Evolutionary conservation across 37 sponge, comb jelly and placozoan genomes (phyloP), one percentile per base, ranked within the genome.

Genomic region (Haliclona indistincta): DNA sequence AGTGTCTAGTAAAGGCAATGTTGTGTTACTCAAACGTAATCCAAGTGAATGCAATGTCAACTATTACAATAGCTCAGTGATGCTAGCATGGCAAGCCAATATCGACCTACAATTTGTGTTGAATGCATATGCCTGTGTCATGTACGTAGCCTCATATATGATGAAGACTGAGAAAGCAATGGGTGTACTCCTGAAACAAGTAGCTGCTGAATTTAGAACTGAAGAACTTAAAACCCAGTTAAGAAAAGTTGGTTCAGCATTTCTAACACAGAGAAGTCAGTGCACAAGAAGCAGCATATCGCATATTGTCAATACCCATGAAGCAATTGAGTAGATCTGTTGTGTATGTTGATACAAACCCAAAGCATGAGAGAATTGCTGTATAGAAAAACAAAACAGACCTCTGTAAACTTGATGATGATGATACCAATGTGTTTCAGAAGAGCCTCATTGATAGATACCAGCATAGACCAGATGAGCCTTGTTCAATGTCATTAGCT

Each of bases 71-170:
- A 26, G 43, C 19, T 23, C 26, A 28, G 47, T 68, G 2, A 43
- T 44, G 63, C 25, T 28, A 26, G 45, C 26, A 22, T 68, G 70
- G 70, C 19, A 6, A 43, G 70, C 47, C 25, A 71, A 71, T 49
- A 71, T 71, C 15, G 73, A 71, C 26, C 25, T 71, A 19, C 55
- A 71, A 11, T 52, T 25, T 47, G 54, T 71, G 22, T 22, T 71
- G 25, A 47, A 49, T 71, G 53, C 73, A 29, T 54, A 71, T 71
- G 54, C 73, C n/a, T 71, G 73, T 52, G 37, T 71, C 29, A 58
- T n/a, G 60, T 58, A 58, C 60, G n/a, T 58, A 29, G 56, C 73
- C n/a, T 43, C 54, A 3, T 71, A 71, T 35, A 71, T 71, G 45
- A 43, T 71, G 51, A 71, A 71, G 53, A 26, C 51, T 29, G 73